These are phyloP conservation scores for Myotis yumanensis DNA, from an alignment of 2,113 vertebrate species.

Conservation along the genomic window DNA sequence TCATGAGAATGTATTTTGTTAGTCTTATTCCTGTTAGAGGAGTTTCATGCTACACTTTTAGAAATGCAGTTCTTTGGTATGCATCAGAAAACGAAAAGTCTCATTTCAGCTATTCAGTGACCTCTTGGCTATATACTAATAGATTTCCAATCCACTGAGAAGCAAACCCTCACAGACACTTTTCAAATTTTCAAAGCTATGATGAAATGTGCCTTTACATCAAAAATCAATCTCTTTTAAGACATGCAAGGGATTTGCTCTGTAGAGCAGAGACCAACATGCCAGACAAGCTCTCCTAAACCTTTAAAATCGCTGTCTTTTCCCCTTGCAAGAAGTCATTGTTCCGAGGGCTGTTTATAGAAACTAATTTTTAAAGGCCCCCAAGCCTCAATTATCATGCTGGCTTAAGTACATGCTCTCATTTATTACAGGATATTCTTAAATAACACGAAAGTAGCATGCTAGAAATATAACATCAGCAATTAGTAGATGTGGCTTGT, in stretches of 20 bases:
- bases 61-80: conserved; percentile 29
- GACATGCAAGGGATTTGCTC: conserved; percentile 68
- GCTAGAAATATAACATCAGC: neutral
- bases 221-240: conserved; percentile 76
- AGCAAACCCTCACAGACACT: conserved; percentile 60
- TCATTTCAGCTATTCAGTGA: conserved; percentile 67
- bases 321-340: conserved; percentile 33
- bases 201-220: conserved; percentile 74
- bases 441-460: neutral
- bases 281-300: conserved; percentile 42
- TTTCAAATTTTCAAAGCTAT: conserved; percentile 72
- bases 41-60: neutral
- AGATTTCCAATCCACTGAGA: conserved; percentile 76
- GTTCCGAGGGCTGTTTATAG: conserved; percentile 26
- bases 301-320: conserved; percentile 58
- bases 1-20: neutral
- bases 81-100: conserved; percentile 59
- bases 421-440: conserved; percentile 37
- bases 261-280: conserved; percentile 45
- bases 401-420: neutral
- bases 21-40: neutral
- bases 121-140: conserved; percentile 70
- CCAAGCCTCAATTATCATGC: neutral
- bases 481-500: neutral
- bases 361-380: conserved; percentile 22